These are phyloP conservation scores for Mastigias papua DNA, from an alignment of 30 jellyfish, hydroid and myxozoan species.

Conservation along the genomic window DNA sequence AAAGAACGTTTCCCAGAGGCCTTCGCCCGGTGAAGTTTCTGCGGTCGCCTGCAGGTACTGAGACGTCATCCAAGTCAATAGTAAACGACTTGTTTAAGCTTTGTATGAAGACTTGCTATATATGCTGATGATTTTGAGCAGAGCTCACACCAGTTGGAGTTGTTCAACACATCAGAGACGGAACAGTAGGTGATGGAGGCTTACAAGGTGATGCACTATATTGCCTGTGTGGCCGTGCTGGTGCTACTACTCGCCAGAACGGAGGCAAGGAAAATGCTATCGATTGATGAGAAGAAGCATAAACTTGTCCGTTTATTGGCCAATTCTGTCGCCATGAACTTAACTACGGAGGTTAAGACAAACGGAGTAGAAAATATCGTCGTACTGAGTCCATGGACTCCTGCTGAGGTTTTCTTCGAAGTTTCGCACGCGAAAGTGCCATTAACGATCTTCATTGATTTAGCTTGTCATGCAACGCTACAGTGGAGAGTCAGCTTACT, in stretches of 20 bases:
- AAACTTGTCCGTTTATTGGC: constrained; percentile 20
- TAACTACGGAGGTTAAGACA: constrained; percentile 34
- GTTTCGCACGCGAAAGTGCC: constrained; percentile 18
- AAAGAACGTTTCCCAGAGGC: constrained; percentile 41
- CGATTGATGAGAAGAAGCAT: constrained; percentile 28
- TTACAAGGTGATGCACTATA: background rate
- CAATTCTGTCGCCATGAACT: constrained; percentile 44
- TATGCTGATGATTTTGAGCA: constrained; percentile 3
- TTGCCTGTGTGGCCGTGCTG: background rate
- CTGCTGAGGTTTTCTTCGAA: constrained; percentile 46
- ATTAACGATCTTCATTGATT: constrained; percentile 46
- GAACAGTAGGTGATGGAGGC: constrained; percentile 10
- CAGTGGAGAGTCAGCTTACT: constrained; percentile 62
- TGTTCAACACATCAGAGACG: background rate
- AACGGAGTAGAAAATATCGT: constrained; percentile 24
- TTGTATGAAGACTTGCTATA: background rate
- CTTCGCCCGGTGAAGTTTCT: constrained; percentile 40
- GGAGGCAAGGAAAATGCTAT: background rate
- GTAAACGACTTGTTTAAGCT: constrained; percentile 31
- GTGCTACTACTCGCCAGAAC: background rate
- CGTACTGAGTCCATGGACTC: constrained; percentile 25
- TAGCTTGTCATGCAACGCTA: constrained; percentile 27
- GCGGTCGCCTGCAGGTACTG: constrained; percentile 71
- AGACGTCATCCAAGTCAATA: constrained; percentile 41
- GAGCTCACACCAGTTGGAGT: background rate